Conservation (phyloP, 2,113 vertebrate species). For the Pagrus major region DNA sequence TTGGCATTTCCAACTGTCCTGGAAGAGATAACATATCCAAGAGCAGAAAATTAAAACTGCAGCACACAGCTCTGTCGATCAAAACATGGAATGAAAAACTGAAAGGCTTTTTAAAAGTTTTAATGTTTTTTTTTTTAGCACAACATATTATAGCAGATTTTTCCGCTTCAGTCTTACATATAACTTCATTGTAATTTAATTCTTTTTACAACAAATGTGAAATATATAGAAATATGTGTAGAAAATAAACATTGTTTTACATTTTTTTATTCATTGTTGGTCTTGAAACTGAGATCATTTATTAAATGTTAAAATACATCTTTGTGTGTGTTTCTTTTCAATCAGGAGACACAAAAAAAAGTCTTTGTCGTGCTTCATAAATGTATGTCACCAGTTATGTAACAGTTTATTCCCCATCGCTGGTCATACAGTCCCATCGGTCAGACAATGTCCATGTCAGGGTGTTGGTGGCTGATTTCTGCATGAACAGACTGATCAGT, state of each 20-base stretch:
- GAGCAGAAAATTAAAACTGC: background rate
- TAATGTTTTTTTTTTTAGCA: slow-evolving; percentile 15
- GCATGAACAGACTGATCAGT: slow-evolving; percentile 9
- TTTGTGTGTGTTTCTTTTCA: slow-evolving; percentile 11
- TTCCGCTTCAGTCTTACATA: slow-evolving; percentile 20
- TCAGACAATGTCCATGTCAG: background rate
- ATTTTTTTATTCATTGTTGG: slow-evolving; percentile 40
- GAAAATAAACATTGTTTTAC: slow-evolving; percentile 43
- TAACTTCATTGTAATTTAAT: slow-evolving; percentile 44
- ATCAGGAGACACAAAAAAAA: background rate
- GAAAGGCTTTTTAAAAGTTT: background rate
- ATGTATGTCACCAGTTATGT: background rate
- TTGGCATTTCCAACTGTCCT: background rate
- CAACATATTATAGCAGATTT: slow-evolving; percentile 33
- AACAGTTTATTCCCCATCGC: background rate
- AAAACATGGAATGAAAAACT: background rate
- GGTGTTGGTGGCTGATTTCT: slow-evolving; percentile 4
- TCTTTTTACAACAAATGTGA: slow-evolving; percentile 63
- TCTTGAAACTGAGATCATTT: slow-evolving; percentile 46
- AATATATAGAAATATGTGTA: slow-evolving; percentile 51
- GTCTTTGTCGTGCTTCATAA: background rate
- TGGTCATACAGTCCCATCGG: background rate
- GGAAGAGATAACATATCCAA: slow-evolving; percentile 1
- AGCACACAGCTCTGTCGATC: background rate
- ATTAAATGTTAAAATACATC: slow-evolving; percentile 53